These are phyloP conservation scores for Caenorhabditis brenneri DNA, from an alignment of 1,140 invertebrate species.

Conservation along the genomic window DNA sequence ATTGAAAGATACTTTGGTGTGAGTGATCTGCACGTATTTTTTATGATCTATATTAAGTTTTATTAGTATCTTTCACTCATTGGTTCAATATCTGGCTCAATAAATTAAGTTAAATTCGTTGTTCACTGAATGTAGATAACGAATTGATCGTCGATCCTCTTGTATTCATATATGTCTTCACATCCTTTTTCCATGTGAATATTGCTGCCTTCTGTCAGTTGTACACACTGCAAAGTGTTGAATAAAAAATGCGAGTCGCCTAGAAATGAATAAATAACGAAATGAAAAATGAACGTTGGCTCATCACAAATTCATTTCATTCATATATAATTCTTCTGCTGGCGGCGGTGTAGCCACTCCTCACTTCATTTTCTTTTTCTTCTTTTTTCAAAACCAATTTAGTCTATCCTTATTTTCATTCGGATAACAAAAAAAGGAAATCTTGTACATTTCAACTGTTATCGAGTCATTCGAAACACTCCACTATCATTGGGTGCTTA, in stretches of 20 bases:
- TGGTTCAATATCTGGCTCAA: too few relatives aligned
- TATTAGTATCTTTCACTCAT: too few relatives aligned
- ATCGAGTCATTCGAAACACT: neutral
- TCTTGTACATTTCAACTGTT: neutral
- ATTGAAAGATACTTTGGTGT: too few relatives aligned
- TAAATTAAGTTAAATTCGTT: too few relatives aligned
- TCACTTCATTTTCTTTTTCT: neutral
- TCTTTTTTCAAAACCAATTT: neutral
- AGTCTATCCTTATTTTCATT: neutral
- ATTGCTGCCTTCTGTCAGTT: neutral
- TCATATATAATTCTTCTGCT: conserved; percentile 40
- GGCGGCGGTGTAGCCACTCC: neutral
- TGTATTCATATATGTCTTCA: neutral
- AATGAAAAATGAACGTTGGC: conserved; percentile 43
- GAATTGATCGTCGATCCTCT: neutral
- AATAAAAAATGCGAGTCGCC: neutral
- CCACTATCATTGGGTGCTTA: neutral
- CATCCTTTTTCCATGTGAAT: neutral
- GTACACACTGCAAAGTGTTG: conserved; percentile 25
- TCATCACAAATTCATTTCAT: conserved; percentile 41
- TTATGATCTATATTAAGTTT: too few relatives aligned
- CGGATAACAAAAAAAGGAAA: neutral
- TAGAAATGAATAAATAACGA: conserved; percentile 41
- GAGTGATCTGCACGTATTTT: too few relatives aligned
- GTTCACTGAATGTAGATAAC: too few relatives aligned